Conservation (phyloP, 2,888 invertebrate species). For the Agonum fuliginosum region DNA sequence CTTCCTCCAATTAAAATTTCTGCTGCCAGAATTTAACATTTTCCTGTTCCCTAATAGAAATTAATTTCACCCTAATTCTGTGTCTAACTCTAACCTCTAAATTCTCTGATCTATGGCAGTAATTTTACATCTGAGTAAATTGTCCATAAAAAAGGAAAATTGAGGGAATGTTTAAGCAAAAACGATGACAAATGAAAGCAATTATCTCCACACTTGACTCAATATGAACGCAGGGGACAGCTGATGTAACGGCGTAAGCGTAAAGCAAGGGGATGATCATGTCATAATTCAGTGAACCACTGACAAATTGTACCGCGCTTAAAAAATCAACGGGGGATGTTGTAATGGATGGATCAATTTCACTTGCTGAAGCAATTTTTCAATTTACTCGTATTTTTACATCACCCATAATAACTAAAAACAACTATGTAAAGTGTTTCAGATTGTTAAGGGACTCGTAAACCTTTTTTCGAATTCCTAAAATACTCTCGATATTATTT, state of each 20-base stretch:
- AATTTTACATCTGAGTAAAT: slow-evolving; percentile 46
- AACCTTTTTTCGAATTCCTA: too few species aligned
- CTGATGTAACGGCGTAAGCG: background rate
- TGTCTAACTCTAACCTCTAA: too few species aligned
- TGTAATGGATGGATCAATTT: slow-evolving; percentile 19
- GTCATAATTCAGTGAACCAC: slow-evolving; percentile 51
- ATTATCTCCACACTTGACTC: slow-evolving; percentile 58
- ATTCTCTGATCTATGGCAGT: background rate
- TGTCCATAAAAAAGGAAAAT: slow-evolving; percentile 47
- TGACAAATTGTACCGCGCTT: slow-evolving; percentile 46
- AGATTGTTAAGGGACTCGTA: too few species aligned
- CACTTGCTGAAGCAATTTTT: too few species aligned
- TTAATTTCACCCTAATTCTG: background rate
- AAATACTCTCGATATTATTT: too few species aligned
- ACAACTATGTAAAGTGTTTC: too few species aligned
- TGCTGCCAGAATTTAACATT: too few species aligned
- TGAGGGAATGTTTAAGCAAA: slow-evolving; percentile 50
- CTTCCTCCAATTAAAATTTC: too few species aligned
- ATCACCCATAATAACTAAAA: too few species aligned
- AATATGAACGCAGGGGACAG: slow-evolving; percentile 22
- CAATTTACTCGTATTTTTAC: too few species aligned
- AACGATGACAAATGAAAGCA: slow-evolving; percentile 60
- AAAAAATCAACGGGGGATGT: slow-evolving; percentile 31
- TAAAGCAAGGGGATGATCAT: slow-evolving; percentile 47
- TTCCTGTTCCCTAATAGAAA: background rate